phyloP scores from a whole-genome alignment of 2,113 vertebrate genomes.

The Helogale parvula region DNA sequence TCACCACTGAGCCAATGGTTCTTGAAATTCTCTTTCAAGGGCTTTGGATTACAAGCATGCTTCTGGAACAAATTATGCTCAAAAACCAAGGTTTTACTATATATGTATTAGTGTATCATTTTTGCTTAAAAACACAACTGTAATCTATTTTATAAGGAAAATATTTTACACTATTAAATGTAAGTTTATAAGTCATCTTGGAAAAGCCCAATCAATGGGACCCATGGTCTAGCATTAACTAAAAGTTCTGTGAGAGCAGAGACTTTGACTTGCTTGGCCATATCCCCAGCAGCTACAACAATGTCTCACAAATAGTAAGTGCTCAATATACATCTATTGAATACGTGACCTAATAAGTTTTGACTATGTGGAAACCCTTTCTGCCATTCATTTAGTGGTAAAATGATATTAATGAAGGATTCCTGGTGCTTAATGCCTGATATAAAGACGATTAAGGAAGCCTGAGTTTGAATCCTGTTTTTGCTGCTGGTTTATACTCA shows the following conservation, averaged over 20 bases:
- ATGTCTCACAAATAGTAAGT: neutral
- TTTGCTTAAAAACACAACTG: neutral
- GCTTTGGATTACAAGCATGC: too few species aligned
- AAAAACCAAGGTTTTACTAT: too few species aligned
- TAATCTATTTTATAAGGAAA: neutral
- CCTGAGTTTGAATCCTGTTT: neutral
- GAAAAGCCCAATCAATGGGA: neutral
- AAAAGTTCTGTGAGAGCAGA: neutral
- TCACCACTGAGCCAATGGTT: too few species aligned
- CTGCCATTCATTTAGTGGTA: neutral
- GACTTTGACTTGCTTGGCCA: neutral
- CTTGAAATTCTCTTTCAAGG: too few species aligned
- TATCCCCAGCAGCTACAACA: neutral
- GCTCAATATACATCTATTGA: neutral
- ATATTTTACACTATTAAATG: neutral
- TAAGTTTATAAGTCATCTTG: neutral
- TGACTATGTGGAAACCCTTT: neutral
- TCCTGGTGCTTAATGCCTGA: neutral
- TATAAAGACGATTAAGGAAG: neutral
- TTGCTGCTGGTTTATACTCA: neutral
- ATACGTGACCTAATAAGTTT: neutral
- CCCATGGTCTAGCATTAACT: neutral
- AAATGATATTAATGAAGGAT: neutral
- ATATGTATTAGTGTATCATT: neutral
- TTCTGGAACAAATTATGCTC: too few species aligned